Percentiles rank a stretch among this genome's conserved stretches.
These are phyloP conservation scores for Rhinichthys klamathensis DNA, from an alignment of 2,113 vertebrate species.

Conservation along the genomic window DNA sequence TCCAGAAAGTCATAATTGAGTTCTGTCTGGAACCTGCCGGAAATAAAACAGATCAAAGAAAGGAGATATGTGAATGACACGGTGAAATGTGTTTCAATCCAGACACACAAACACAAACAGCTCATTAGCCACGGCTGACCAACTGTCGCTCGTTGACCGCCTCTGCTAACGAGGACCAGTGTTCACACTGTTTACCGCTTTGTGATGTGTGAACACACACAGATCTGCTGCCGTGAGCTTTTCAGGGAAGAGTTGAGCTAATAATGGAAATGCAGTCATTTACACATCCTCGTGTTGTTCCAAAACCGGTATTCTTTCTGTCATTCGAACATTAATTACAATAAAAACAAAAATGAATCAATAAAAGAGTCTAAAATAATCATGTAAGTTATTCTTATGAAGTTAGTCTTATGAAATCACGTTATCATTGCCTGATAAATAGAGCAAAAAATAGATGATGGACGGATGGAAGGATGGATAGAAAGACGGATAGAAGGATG, in stretches of 20 bases:
- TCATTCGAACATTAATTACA: neutral
- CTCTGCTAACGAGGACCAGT: constrained; percentile 30
- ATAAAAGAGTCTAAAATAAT: no score
- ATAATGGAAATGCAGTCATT: neutral
- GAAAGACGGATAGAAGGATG: no score
- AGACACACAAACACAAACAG: neutral
- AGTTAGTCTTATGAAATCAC: no score
- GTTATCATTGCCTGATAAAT: no score
- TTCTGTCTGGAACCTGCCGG: constrained; percentile 93
- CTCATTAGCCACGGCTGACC: constrained; percentile 3
- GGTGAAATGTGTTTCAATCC: neutral
- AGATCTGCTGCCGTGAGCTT: constrained; percentile 32
- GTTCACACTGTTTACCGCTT: constrained; percentile 45
- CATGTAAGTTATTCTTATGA: no score
- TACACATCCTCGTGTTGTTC: neutral
- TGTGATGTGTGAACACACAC: constrained; percentile 51
- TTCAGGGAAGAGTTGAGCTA: neutral
- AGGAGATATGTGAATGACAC: neutral
- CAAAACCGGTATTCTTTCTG: neutral
- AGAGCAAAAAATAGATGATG: no score
- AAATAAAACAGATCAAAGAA: constrained; percentile 23
- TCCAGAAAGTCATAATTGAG: constrained; percentile 98
- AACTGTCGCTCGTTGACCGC: neutral
- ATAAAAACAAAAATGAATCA: neutral
- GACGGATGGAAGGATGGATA: no score